A percentile compares a stretch with the other conserved stretches of the same genome.
Conservation (phyloP, 35 echinoderm and acorn worm genomes). For the Hemicentrotus pulcherrimus region DNA sequence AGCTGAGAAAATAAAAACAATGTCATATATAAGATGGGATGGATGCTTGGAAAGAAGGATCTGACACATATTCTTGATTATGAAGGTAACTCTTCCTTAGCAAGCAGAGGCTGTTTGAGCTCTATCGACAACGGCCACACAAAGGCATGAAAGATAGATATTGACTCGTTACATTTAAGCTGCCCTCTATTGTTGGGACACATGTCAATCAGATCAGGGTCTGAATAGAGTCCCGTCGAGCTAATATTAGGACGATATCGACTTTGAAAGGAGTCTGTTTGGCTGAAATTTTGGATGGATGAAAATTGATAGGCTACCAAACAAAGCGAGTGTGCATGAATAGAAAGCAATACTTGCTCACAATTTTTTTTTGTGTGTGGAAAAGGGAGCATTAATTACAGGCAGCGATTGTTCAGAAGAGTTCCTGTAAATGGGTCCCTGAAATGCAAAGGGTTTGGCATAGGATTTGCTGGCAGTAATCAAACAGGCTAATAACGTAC, state of each 20-base stretch:
- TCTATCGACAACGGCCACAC: not conserved
- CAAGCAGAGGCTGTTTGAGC: not conserved
- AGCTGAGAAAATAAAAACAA: not conserved
- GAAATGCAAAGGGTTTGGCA: not conserved
- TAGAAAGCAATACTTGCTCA: conserved; percentile 3
- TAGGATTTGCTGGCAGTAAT: conserved; percentile 1
- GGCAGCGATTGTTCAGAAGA: not conserved
- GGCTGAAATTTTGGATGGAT: conserved; percentile 8
- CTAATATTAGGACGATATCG: not conserved
- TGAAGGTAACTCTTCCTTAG: not conserved
- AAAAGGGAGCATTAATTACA: conserved; percentile 20
- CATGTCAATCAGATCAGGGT: conserved; percentile 19
- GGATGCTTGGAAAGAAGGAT: not conserved
- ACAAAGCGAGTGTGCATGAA: conserved; percentile 1
- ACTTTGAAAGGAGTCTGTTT: not conserved
- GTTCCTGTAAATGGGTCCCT: not conserved
- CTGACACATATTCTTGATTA: not conserved
- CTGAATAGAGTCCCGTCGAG: not conserved
- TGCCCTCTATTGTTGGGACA: conserved; percentile 39
- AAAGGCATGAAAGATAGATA: not conserved
- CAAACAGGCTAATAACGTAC: conserved; percentile 35
- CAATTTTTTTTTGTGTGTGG: not conserved
- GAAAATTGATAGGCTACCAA: conserved; percentile 38
- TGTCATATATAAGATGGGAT: not conserved
- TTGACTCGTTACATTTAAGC: conserved; percentile 17